Percentiles rank a stretch among this genome's conserved stretches.
Conservation (phyloP, 23 tunicate species). For the Corella eumyota region DNA sequence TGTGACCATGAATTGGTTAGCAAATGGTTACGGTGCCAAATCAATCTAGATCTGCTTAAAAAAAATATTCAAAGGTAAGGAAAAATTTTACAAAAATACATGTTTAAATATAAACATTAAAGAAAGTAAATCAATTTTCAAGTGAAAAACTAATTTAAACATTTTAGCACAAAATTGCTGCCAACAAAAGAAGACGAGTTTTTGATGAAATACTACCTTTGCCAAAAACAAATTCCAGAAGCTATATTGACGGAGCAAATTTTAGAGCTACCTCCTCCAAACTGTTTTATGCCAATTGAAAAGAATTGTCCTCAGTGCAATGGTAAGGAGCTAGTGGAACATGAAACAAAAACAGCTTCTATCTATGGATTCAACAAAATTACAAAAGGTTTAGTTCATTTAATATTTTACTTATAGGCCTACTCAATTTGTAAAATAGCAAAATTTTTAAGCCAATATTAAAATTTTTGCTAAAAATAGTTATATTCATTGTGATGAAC, state of each 20-base stretch:
- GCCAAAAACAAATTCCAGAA: background rate
- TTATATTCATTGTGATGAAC: too few relatives aligned
- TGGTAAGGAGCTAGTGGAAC: background rate
- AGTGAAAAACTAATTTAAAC: too few relatives aligned
- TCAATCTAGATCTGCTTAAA: too few relatives aligned
- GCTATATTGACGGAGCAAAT: background rate
- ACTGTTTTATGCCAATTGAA: background rate
- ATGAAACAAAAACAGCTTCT: background rate
- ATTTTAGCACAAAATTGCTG: too few relatives aligned
- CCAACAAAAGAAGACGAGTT: background rate
- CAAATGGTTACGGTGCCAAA: slow-evolving; percentile 3
- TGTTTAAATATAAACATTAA: too few relatives aligned
- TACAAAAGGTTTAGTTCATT: background rate
- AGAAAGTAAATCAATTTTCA: too few relatives aligned
- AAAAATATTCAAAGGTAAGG: too few relatives aligned
- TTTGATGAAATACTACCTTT: slow-evolving; percentile 1
- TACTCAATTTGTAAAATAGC: too few relatives aligned
- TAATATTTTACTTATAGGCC: background rate
- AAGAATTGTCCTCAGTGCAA: background rate
- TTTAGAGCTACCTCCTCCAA: background rate
- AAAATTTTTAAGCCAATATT: too few relatives aligned
- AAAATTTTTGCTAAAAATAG: too few relatives aligned
- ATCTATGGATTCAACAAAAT: slow-evolving; percentile 2
- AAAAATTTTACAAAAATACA: too few relatives aligned
- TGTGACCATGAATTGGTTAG: background rate